These are phyloP conservation scores for Chauna torquata DNA, from an alignment of 2,113 vertebrate genomes.

Conservation along the genomic window DNA sequence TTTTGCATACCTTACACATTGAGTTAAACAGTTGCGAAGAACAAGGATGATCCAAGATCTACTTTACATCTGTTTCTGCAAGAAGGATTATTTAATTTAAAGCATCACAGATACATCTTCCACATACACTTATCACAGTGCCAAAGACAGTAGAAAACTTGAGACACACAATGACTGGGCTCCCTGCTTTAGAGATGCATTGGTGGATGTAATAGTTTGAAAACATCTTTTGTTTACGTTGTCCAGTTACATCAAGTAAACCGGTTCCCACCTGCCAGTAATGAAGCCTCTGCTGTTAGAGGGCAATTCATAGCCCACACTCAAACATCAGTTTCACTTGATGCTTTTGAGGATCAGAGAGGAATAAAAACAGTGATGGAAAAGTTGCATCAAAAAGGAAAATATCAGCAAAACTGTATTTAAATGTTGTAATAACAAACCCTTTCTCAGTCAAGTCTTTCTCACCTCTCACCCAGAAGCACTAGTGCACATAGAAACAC, in stretches of 20 bases:
- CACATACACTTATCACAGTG: background rate
- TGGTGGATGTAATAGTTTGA: background rate
- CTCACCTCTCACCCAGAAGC: background rate
- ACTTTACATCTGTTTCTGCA: background rate
- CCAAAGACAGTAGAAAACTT: background rate
- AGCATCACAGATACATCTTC: background rate
- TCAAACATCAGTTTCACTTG: background rate
- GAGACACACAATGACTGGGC: background rate
- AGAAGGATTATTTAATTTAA: background rate
- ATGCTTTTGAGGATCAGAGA: background rate
- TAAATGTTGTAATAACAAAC: background rate
- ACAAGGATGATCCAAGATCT: background rate
- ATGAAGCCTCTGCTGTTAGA: background rate
- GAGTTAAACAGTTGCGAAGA: background rate
- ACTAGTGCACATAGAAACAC: background rate
- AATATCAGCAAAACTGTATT: background rate
- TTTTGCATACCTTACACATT: background rate
- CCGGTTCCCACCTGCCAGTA: background rate
- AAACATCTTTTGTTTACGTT: background rate
- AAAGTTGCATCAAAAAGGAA: background rate
- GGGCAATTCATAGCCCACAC: background rate
- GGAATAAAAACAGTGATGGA: background rate
- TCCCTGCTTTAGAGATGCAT: background rate
- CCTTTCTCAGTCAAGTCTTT: background rate
- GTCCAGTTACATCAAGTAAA: background rate